Evolutionary conservation across 2,113 vertebrate species (phyloP).

Genomic region (Acrocephalus arundinaceus): DNA sequence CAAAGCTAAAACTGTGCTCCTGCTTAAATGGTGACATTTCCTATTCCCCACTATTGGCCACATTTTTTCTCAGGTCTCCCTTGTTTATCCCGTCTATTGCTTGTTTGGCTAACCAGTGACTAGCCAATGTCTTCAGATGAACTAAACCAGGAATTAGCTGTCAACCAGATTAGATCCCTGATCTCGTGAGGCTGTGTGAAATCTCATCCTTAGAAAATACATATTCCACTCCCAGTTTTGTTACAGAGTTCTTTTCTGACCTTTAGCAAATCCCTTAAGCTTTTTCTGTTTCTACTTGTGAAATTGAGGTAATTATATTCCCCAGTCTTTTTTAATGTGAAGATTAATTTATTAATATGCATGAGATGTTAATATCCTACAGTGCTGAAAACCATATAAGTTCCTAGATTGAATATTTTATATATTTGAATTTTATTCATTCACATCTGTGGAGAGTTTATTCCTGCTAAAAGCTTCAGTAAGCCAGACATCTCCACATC

Average conservation of each 20-base stretch:
- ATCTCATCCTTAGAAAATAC: background rate
- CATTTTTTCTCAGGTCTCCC: background rate
- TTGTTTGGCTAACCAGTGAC: background rate
- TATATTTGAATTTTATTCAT: background rate
- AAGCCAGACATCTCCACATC: background rate
- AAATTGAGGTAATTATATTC: background rate
- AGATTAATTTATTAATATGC: slow-evolving; percentile 22
- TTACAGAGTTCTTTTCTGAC: background rate
- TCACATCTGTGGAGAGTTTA: background rate
- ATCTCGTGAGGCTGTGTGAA: background rate
- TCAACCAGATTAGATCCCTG: background rate
- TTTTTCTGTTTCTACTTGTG: background rate
- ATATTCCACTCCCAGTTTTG: background rate
- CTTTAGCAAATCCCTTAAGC: slow-evolving; percentile 8
- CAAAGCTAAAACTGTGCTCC: background rate
- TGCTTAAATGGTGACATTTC: background rate
- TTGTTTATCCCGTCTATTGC: background rate
- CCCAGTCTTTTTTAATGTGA: background rate
- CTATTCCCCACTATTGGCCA: background rate
- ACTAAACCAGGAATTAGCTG: background rate
- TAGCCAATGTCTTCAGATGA: background rate
- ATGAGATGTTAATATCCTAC: background rate
- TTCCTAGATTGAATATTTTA: background rate
- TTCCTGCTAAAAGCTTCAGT: background rate
- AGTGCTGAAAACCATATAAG: background rate